Percentiles rank a stretch among this genome's conserved stretches.
Conservation (phyloP, 2,797 vertebrate species). For the Petrocephalus sullivani region DNA sequence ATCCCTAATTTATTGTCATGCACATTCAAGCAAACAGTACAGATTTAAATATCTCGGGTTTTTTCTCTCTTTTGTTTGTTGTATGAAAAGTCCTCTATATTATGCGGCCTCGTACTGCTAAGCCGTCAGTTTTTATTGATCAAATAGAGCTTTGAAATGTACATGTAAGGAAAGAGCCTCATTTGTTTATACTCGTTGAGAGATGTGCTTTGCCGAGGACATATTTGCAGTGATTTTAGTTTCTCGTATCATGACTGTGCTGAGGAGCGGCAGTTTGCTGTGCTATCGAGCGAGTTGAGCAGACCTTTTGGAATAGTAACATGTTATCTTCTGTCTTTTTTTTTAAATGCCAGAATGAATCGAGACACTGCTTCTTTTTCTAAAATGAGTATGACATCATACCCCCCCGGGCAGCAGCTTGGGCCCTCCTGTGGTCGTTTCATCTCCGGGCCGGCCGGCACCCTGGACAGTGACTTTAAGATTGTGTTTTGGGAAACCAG, state of each 20-base stretch:
- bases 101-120: neutral
- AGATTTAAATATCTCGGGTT: neutral
- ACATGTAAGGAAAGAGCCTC: neutral
- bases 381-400: neutral
- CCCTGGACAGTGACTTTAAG: neutral
- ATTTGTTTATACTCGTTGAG: neutral
- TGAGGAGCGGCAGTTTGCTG: neutral
- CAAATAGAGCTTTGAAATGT: neutral
- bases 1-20: neutral
- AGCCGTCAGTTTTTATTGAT: neutral
- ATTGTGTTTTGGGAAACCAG: neutral
- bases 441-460: neutral
- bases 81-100: neutral
- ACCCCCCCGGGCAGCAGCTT: neutral
- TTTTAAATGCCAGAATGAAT: slow-evolving; percentile 40
- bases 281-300: slow-evolving; percentile 9
- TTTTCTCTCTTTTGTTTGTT: neutral
- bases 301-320: neutral
- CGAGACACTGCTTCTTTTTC: neutral
- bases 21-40: neutral
- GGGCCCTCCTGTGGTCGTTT: neutral
- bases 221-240: neutral
- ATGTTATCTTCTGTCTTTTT: neutral
- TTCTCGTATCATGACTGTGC: neutral
- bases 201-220: neutral